Evolutionary conservation across 2,888 invertebrate species (phyloP), one percentile per base, ranked within the genome.

Genomic region (Chrysotoxum bicinctum): DNA sequence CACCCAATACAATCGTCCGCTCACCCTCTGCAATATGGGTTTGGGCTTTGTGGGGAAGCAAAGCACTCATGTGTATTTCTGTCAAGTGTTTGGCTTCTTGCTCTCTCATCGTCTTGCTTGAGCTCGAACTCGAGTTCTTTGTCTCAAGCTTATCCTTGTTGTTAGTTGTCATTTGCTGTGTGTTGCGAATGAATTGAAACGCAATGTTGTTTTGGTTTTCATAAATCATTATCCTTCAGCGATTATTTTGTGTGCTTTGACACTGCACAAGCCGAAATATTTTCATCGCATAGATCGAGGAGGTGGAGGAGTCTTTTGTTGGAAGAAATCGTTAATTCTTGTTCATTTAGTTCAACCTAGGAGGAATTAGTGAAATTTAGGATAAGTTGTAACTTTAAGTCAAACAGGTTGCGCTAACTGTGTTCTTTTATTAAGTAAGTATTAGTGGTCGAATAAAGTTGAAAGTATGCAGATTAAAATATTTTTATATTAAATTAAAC

Each of bases 171-270:
- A 84, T 80, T 78, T 75, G 70, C 52, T 56, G 50, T 43, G 66
- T 64, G 70, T 72, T 76, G 66, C 35, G 79, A 80, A 76, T 85
- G 58, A 66, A 75, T 75, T 79, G 79, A 84, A 70, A 76, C 80
- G 80, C 80, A 80, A 85, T 85, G 85, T 80, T 85, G 69, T 73
- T 79, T 68, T 85, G 85, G 85, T 85, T 80, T 85, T 69, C 72
- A 85, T 85, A 85, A 85, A 85, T 85, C 85, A 85, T 85, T 85
- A 85, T 85, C 85, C 85, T 85, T 80, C 76, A 85, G 76, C 73
- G 85, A 85, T 85, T 85, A 85, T 80, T 80, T 66, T 84, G 40
- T 68, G 68, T 72, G 40, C 66, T 37, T 73, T 85, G 85, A 85
- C 73, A 80, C 23, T 73, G 73, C 68, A 77, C 54, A 80, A 72